These are phyloP conservation scores for Apodemus speciosus DNA, from an alignment of 2,113 vertebrate species.

Conservation along the genomic window DNA sequence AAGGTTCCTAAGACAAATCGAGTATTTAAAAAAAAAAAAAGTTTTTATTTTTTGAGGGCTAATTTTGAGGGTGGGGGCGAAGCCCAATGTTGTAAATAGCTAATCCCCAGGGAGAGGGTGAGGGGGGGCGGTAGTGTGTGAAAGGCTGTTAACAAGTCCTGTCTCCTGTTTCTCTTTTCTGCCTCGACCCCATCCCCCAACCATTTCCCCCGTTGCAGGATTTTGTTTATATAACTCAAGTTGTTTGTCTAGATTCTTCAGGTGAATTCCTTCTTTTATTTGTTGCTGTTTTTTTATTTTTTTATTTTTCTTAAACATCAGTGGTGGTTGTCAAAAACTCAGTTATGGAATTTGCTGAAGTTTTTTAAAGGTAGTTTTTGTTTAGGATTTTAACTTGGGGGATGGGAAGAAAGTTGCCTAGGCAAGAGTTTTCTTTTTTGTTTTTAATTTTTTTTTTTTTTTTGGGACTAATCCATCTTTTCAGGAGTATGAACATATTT, in stretches of 20 bases:
- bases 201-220: conserved; percentile 72
- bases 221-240: conserved; percentile 86
- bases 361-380: conserved; percentile 82
- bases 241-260: conserved; percentile 78
- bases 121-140: conserved; percentile 45
- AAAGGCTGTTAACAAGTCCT: conserved; percentile 60
- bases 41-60: conserved; percentile 45
- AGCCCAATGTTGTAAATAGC: conserved; percentile 37
- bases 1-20: conserved; percentile 75
- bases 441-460: background rate
- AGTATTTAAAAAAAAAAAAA: conserved; percentile 8
- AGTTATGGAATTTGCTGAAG: conserved; percentile 69
- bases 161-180: conserved; percentile 69
- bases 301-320: conserved; percentile 63
- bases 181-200: conserved; percentile 67
- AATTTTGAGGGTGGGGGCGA: background rate
- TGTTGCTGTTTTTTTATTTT: conserved; percentile 71
- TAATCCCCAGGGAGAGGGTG: conserved; percentile 19
- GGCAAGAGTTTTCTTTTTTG: conserved; percentile 14
- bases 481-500: conserved; percentile 59
- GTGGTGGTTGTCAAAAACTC: conserved; percentile 73
- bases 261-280: conserved; percentile 71
- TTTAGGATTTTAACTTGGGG: conserved; percentile 73
- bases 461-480: background rate
- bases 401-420: conserved; percentile 70